Evolutionary conservation across 2,113 vertebrate species (phyloP).

Genomic region (Cettia cetti): DNA sequence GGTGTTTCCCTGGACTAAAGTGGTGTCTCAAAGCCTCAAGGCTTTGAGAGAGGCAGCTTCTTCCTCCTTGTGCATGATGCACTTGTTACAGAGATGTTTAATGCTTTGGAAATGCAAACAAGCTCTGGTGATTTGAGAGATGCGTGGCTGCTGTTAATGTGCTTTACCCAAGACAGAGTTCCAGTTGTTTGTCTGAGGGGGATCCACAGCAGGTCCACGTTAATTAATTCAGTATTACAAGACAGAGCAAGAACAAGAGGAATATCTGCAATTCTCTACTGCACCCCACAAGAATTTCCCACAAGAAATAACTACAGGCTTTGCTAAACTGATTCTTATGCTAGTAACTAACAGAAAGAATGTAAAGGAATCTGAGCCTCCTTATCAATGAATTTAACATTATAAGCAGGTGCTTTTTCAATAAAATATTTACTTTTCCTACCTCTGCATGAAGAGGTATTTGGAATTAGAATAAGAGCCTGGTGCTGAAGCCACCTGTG

Average conservation of each 20-base stretch:
- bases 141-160: neutral
- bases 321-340: neutral
- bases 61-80: neutral
- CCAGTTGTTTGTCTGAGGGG: neutral
- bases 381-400: constrained; percentile 27
- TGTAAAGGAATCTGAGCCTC: neutral
- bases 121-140: neutral
- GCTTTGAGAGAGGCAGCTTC: neutral
- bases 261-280: neutral
- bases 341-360: neutral
- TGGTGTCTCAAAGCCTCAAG: neutral
- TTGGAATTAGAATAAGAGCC: neutral
- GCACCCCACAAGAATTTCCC: neutral
- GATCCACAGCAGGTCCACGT: neutral
- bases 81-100: neutral
- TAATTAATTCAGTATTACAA: neutral
- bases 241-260: neutral
- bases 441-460: neutral
- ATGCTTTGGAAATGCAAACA: neutral
- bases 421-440: constrained; percentile 16
- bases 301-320: neutral
- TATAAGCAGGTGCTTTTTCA: neutral
- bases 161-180: neutral
- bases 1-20: neutral
- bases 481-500: neutral